These are phyloP conservation scores for Balaeniceps rex DNA, from an alignment of 2,113 vertebrate genomes.

Conservation along the genomic window DNA sequence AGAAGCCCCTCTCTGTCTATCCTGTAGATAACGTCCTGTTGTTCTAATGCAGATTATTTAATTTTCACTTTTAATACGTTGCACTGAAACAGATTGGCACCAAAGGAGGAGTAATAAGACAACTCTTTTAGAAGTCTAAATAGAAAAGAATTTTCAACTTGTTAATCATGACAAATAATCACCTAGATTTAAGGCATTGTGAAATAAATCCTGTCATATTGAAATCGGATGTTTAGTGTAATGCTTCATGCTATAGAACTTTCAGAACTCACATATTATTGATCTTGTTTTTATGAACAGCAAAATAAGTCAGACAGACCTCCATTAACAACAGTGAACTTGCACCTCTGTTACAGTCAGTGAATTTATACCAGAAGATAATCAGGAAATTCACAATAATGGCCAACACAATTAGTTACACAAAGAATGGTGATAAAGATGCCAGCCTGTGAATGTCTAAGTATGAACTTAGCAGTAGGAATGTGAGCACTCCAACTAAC, in stretches of 20 bases:
- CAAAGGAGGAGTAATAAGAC: neutral
- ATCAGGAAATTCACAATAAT: neutral
- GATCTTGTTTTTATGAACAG: neutral
- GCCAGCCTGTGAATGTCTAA: neutral
- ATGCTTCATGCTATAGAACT: neutral
- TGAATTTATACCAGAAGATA: neutral
- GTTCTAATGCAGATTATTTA: constrained; percentile 6
- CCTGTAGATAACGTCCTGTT: neutral
- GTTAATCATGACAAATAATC: neutral
- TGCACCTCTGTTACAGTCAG: neutral
- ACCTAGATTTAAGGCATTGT: neutral
- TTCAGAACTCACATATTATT: neutral
- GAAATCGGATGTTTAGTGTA: neutral
- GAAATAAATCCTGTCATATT: neutral
- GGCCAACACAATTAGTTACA: neutral
- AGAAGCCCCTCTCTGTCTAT: neutral
- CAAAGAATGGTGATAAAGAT: neutral
- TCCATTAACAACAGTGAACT: neutral
- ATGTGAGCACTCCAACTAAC: neutral
- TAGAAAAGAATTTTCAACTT: neutral
- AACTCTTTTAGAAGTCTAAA: neutral
- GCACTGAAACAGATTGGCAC: constrained; percentile 3
- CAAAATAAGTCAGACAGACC: neutral
- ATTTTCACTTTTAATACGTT: constrained; percentile 29
- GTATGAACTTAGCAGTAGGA: neutral